Evolutionary conservation across 2,113 vertebrate genomes (phyloP), one percentile per base, ranked within the genome.

Genomic region (Mohoua ochrocephala): DNA sequence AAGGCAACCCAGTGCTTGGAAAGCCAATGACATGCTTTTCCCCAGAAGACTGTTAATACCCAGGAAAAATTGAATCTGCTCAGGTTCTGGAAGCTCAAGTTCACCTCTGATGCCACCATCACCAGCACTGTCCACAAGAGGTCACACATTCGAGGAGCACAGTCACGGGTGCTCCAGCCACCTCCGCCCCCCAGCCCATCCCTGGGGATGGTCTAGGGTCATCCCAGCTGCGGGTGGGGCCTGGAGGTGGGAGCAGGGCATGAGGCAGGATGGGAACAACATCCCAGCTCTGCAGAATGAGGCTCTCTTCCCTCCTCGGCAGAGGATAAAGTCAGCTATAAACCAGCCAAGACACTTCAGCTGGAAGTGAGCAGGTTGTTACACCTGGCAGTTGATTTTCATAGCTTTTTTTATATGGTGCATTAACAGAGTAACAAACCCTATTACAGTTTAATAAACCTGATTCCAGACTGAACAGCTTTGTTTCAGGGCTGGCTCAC

Each of bases 391-490:
- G 52, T 79, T 95, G 92, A 91, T 94, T 97, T 96, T 96, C 84
- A 90, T 69, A 17, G 70, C 69, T 73, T 91, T 87, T 91, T 90
- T 63, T 31, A 76, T 97, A 82, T 30, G 89, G 68, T 42, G 63
- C 93, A 91, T 95, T 93, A 94, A 87, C 69, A 52, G 83, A 91
- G 82, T 91, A 96, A 91, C 91, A 95, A 96, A 83, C 92, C 76
- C 44, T 87, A 47, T 70, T 92, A 64, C 47, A 39, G 20, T 60
- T 96, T 93, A 90, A 96, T 94, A 96, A 95, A 96, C 33, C 42
- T 67, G 53, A 39, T 69, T 94, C 50, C 82, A 76, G 88, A 41
- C 23, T 26, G 78, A 82, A 35, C 45, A 74, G 28, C 60, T 61
- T 64, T 50, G 30, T 75, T 84, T 70, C 52, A 37, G 57, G 39